A percentile compares a stretch with the other conserved stretches of the same genome.
Evolutionary conservation across 37 sponge, comb jelly and placozoan species (phyloP).

Genomic region (Tethya wilhelma): DNA sequence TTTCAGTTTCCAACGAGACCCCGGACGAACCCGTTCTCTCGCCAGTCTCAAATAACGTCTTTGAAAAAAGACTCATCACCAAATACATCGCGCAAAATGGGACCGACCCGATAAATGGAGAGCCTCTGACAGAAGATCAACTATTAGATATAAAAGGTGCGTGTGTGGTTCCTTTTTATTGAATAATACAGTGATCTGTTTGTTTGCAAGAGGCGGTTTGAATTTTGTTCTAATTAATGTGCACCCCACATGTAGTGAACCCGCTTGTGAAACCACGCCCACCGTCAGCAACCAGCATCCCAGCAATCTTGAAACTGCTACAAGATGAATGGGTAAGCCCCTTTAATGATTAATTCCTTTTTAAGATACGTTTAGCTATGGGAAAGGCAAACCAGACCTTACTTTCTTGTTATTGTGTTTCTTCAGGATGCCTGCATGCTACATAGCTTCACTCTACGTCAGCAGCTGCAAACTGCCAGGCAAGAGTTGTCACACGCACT

Average conservation of each 20-base stretch:
- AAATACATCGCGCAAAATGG: slow-evolving; percentile 94
- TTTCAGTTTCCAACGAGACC: slow-evolving; percentile 88
- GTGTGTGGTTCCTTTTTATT: not conserved
- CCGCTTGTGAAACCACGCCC: slow-evolving; percentile 93
- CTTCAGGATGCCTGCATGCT: slow-evolving; percentile 96
- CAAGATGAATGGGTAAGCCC: slow-evolving; percentile 96
- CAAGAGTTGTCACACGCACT: slow-evolving; percentile 99
- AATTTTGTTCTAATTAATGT: no score
- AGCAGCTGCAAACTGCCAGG: slow-evolving; percentile 97
- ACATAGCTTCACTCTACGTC: slow-evolving; percentile 95
- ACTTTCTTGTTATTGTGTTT: not conserved
- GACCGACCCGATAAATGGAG: slow-evolving; percentile 93
- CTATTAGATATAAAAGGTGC: slow-evolving; percentile 89
- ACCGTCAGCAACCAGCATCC: slow-evolving; percentile 99
- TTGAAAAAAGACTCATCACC: slow-evolving; percentile 90
- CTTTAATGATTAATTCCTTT: not conserved
- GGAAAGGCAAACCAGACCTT: not conserved
- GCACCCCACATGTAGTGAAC: slow-evolving; percentile 33
- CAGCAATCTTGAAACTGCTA: slow-evolving; percentile 96
- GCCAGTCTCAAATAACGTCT: slow-evolving; percentile 87
- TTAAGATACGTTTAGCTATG: not conserved
- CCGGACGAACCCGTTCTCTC: slow-evolving; percentile 98
- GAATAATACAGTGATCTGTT: not conserved
- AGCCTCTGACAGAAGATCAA: slow-evolving; percentile 86
- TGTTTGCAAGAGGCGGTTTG: not conserved